These are phyloP conservation scores for Eretmocerus hayati DNA, from an alignment of 2,888 invertebrate species.

Conservation along the genomic window DNA sequence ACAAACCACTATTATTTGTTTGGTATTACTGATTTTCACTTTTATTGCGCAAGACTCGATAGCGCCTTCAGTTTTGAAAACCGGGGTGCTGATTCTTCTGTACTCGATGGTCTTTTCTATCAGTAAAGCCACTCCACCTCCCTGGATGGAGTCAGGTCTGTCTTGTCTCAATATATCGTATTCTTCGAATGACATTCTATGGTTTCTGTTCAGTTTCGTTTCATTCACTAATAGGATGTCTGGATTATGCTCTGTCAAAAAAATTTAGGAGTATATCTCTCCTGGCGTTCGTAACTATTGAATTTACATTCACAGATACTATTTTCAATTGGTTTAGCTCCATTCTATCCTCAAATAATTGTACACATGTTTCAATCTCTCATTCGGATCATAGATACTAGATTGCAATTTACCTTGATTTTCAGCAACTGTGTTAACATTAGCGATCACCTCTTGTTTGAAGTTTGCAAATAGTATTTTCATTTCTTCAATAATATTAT, in stretches of 20 bases:
- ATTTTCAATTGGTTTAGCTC: background rate
- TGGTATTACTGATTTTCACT: slow-evolving; percentile 1
- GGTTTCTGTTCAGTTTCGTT: slow-evolving; percentile 17
- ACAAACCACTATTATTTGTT: slow-evolving; percentile 10
- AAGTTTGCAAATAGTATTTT: no score
- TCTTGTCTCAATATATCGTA: slow-evolving; percentile 14
- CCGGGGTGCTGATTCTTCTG: background rate
- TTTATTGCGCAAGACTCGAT: background rate
- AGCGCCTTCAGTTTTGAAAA: background rate
- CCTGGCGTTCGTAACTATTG: slow-evolving; percentile 1
- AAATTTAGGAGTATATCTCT: background rate
- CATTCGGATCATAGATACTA: background rate
- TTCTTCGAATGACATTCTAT: slow-evolving; percentile 6
- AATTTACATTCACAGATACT: slow-evolving; percentile 10
- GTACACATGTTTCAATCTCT: background rate
- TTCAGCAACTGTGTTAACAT: background rate
- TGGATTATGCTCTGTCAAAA: background rate
- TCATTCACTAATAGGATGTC: slow-evolving; percentile 16
- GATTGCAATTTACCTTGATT: background rate
- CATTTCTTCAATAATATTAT: no score
- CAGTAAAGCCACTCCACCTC: slow-evolving; percentile 18
- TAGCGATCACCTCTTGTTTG: no score
- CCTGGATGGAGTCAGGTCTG: slow-evolving; percentile 2
- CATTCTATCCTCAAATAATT: background rate
- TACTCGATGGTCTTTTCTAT: slow-evolving; percentile 6